Evolutionary conservation across 2,113 vertebrate species (phyloP), one percentile per base, ranked within the genome.

Genomic region (Megaptera novaeangliae): DNA sequence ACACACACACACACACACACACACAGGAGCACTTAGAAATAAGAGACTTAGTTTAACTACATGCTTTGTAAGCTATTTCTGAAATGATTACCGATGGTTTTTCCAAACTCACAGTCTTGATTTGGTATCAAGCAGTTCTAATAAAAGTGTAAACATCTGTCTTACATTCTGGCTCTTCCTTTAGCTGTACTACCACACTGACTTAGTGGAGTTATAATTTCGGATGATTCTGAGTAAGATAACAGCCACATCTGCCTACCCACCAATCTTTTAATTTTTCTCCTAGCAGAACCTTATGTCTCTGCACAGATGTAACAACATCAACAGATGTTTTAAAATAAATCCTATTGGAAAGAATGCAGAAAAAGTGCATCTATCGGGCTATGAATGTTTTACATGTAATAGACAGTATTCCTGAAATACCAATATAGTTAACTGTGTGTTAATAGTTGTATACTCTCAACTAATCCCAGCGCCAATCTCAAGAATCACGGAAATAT

Each of bases 61-160:
- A 44, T 68, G 3, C 27, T 68, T 97, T 91, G 49, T 61, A 69
- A 64, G 27, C 36, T 96, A 3, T 91, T 89, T 97, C 52, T 94
- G 36, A 97, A 98, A 92, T 55, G 87, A 94, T 87, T 88, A 72
- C 29, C 61, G 18, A 46, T 91, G 89, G 8, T 81, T 69, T 89
- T 80, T 27, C 75, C 25, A 88, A 29, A 34, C n/a, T 97, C 72
- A 90, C 63, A 72, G n/a, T 68, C 14, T 94, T 95, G 27, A 93
- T 72, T 84, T 74, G 78, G 52, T 83, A 97, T 83, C 81, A 95
- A 93, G 81, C 39, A 78, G 12, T 95, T 78, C 55, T 83, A 88
- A 97, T 59, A 75, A 96, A 95, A 96, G 52, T 81, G 66, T 52
- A 92, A 96, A 95, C 74, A 96, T 96, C 91, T 98, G 94, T 77